Conservation (phyloP, 2,797 vertebrate genomes). For the Emydoidea blandingii region DNA sequence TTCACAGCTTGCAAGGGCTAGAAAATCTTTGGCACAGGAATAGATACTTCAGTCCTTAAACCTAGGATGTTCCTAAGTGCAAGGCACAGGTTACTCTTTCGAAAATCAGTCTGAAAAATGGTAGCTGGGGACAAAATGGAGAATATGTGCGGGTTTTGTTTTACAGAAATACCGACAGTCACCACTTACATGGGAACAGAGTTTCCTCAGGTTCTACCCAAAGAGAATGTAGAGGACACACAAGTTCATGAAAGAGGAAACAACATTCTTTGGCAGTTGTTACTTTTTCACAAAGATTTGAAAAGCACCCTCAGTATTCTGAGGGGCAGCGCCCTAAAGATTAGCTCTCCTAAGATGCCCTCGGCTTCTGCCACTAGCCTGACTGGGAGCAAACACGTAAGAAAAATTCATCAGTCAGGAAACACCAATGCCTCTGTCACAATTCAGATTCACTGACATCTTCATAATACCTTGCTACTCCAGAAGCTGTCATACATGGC, state of each 20-base stretch:
- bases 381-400: not conserved
- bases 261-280: too few species aligned
- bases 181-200: not conserved
- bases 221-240: too few species aligned
- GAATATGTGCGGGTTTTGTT: too few species aligned
- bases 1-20: too few species aligned
- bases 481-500: too few species aligned
- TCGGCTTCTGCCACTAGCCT: not conserved
- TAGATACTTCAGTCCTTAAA: too few species aligned
- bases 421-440: not conserved
- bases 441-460: not conserved
- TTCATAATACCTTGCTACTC: not conserved
- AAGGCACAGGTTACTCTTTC: too few species aligned
- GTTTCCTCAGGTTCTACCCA: not conserved
- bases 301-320: not conserved
- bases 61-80: too few species aligned
- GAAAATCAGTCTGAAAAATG: too few species aligned
- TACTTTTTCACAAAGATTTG: not conserved
- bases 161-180: too few species aligned
- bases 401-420: not conserved
- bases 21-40: too few species aligned
- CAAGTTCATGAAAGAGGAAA: not conserved
- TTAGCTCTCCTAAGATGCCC: not conserved
- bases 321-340: not conserved
- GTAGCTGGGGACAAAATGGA: too few species aligned